Evolutionary conservation across 2,888 invertebrate genomes (phyloP), one percentile per base, ranked within the genome.

Genomic region (Malthinus seriepunctatus): DNA sequence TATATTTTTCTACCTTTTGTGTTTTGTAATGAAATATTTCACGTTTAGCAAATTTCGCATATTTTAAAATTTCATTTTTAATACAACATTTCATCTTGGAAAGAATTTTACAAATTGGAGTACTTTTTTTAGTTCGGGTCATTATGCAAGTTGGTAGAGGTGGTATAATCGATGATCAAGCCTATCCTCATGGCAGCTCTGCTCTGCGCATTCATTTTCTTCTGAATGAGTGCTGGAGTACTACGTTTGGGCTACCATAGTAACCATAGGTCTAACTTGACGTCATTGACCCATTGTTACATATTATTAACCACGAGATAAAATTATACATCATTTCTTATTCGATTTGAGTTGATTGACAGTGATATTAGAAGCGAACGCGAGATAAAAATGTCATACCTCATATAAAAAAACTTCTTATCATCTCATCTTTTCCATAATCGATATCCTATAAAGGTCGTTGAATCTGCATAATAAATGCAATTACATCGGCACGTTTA

Each of bases 171-270:
- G 56, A 60, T 60, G 60, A 47, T 49, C 42, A 47, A 53, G 51
- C 55, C 54, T 50, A 54, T 56, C 55, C 54, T 55, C 42, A 51
- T 51, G 55, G 50, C 48, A 51, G 55, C 56, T 39, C 14, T 37
- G 52, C 56, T 63, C 57, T 63, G 63, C 63, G 63, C 63, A 63
- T 51, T 61, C 60, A 63, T 42, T 63, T 59, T 54, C 57, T 60
- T 50, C 52, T 64, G 63, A 64, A 63, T 64, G 64, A 64, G 63
- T 51, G 56, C 47, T 63, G 48, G 63, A 64, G 63, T 64, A 64
- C 61, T 64, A 64, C 64, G 59, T 51, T 60, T 46, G 47, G 51
- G 64, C 56, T 61, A 55, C 63, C 59, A 61, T 60, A 55, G 60
- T 63, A 60, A 60, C 60, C 57, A 51, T 37, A 49, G 51, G 50